These are phyloP conservation scores for Trichoplusia ni DNA, from an alignment of 1,140 invertebrate species.

Conservation along the genomic window DNA sequence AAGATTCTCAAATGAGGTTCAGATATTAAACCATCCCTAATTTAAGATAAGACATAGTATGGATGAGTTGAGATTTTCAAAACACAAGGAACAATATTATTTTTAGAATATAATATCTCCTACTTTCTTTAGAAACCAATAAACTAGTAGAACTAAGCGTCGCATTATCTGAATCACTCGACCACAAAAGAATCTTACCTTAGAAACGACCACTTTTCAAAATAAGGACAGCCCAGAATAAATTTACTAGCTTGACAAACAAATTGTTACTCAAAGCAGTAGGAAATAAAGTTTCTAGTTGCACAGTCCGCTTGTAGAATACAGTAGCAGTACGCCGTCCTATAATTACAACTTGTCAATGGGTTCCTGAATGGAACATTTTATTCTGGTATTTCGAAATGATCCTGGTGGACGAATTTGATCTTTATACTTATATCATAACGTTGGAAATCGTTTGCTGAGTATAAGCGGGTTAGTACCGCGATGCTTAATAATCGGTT, in stretches of 20 bases:
- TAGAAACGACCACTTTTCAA: constrained; percentile 15
- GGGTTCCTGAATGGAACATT: constrained; percentile 11
- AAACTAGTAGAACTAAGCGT: background rate
- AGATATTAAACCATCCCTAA: no score
- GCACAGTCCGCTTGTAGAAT: background rate
- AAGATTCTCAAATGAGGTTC: no score
- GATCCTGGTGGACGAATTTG: background rate
- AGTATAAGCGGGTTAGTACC: constrained; percentile 4
- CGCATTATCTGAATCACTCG: constrained; percentile 4
- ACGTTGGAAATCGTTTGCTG: background rate
- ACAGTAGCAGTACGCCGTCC: constrained; percentile 30
- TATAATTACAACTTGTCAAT: constrained; percentile 28
- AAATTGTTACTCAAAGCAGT: background rate
- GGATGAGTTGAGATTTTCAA: no score
- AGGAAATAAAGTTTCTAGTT: constrained; percentile 1
- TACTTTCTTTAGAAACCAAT: background rate
- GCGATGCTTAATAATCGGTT: constrained; percentile 22
- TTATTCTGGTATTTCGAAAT: constrained; percentile 2
- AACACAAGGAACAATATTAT: constrained; percentile 2
- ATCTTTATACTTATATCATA: background rate
- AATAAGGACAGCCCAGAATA: constrained; percentile 3
- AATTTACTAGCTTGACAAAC: background rate
- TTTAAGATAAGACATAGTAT: no score
- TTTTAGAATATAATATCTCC: background rate
- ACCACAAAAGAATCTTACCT: constrained; percentile 7